phyloP scores from a whole-genome alignment of 2,113 vertebrate species.

The Cervus canadensis region DNA sequence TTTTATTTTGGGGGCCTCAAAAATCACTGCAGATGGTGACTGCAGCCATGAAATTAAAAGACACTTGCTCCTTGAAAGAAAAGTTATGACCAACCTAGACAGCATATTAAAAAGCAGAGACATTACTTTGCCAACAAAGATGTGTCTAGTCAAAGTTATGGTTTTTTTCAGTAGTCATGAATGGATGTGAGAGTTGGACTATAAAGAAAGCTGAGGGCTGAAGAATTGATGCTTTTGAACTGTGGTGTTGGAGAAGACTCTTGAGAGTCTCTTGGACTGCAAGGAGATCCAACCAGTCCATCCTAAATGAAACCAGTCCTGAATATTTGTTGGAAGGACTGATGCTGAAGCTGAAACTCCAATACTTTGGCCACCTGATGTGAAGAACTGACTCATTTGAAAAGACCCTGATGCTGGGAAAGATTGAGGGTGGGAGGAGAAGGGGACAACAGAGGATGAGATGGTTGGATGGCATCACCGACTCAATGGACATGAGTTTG shows the following conservation, averaged over 20 bases:
- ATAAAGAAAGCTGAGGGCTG: neutral
- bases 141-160: neutral
- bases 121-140: neutral
- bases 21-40: neutral
- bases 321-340: neutral
- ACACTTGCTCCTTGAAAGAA: too few relatives aligned
- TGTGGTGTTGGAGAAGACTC: neutral
- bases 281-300: neutral
- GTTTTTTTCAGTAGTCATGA: neutral
- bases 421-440: neutral
- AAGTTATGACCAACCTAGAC: neutral
- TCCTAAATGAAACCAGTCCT: neutral
- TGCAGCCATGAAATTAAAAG: neutral
- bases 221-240: neutral
- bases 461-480: neutral
- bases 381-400: neutral
- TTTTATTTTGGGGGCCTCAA: neutral
- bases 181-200: too few relatives aligned
- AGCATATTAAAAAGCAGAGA: neutral
- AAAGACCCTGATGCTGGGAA: neutral
- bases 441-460: neutral
- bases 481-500: neutral
- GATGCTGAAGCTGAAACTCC: neutral
- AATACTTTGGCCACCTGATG: neutral
- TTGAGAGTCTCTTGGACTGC: neutral